Percentiles rank a stretch among this genome's conserved stretches.
phyloP scores from a whole-genome alignment of 2,113 vertebrate genomes.

The Galemys pyrenaicus region DNA sequence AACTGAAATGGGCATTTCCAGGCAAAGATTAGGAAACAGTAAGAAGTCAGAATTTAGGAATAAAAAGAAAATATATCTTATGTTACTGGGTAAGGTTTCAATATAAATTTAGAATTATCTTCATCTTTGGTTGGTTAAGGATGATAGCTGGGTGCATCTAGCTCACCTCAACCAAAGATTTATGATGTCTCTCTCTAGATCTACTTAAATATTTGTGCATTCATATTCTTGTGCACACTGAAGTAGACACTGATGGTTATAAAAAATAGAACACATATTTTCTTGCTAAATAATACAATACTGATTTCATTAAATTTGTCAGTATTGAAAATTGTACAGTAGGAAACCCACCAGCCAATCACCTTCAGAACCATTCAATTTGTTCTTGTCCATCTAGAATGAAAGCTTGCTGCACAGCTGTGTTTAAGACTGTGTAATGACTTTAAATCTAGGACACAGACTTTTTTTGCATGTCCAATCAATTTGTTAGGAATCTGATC shows the following conservation, averaged over 20 bases:
- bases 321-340: conserved; percentile 70
- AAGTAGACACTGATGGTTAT: conserved; percentile 28
- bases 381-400: conserved; percentile 61
- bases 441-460: conserved; percentile 78
- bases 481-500: conserved; percentile 76
- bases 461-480: conserved; percentile 77
- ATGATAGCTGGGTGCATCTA: background rate
- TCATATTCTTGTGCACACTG: background rate
- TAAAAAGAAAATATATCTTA: background rate
- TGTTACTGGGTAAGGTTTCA: background rate
- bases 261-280: conserved; percentile 49
- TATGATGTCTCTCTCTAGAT: background rate
- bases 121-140: background rate
- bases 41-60: background rate
- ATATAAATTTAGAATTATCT: background rate
- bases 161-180: background rate
- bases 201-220: conserved; percentile 48
- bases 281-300: conserved; percentile 51
- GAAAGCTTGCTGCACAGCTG: conserved; percentile 67
- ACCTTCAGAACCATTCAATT: conserved; percentile 62
- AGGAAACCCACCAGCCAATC: conserved; percentile 67
- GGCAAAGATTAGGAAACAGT: background rate
- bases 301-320: conserved; percentile 65
- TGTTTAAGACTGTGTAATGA: conserved; percentile 74
- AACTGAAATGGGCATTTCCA: background rate